Conservation (phyloP, 2,797 vertebrate genomes). For the Gobio occitaniae region DNA sequence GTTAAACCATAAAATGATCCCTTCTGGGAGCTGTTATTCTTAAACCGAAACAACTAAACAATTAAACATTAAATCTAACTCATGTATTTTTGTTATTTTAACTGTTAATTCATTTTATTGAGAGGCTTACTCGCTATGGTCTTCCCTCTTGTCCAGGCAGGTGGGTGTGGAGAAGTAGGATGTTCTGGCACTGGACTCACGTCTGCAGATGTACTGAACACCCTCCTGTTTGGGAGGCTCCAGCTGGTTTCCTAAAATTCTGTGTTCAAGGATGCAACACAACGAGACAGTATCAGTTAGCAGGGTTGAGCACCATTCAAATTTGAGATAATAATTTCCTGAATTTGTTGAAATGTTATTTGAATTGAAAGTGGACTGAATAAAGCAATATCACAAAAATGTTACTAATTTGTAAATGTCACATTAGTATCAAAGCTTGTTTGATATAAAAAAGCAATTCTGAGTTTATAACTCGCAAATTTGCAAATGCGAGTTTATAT, state of each 20-base stretch:
- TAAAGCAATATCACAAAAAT: background rate
- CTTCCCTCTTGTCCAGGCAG: conserved; percentile 57
- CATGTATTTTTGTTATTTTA: background rate
- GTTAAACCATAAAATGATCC: background rate
- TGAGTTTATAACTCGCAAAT: too few relatives aligned
- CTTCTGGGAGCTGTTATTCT: background rate
- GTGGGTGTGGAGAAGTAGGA: conserved; percentile 35
- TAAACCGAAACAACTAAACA: background rate
- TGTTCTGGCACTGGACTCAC: conserved; percentile 35
- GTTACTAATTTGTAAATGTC: background rate
- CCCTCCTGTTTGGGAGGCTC: conserved; percentile 80
- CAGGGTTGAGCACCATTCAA: background rate
- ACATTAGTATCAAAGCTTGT: background rate
- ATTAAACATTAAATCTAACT: background rate
- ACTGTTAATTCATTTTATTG: background rate
- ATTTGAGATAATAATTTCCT: background rate
- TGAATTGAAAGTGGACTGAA: background rate
- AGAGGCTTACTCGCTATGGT: conserved; percentile 75
- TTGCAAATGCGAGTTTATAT: too few relatives aligned
- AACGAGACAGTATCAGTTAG: background rate
- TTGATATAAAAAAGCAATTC: too few relatives aligned
- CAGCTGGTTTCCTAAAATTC: conserved; percentile 83
- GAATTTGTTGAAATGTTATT: background rate
- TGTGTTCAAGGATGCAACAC: conserved; percentile 55
- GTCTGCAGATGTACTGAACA: conserved; percentile 77